A percentile compares a stretch with the other conserved stretches of the same genome.
Conservation (phyloP, 2,888 invertebrate species). For the Meganola albula region DNA sequence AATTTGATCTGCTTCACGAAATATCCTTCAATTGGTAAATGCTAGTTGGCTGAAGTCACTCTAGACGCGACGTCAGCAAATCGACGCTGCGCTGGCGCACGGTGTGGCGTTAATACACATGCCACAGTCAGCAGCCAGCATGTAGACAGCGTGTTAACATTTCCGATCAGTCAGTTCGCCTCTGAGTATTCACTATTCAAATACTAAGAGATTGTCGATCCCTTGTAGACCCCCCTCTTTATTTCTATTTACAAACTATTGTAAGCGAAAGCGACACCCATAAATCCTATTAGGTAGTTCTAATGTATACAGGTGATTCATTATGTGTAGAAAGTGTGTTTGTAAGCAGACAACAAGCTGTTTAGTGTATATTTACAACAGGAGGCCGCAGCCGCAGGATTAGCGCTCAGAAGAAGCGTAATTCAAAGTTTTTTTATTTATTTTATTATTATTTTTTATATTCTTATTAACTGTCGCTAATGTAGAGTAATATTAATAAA, state of each 20-base stretch:
- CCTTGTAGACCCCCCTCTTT: constrained; percentile 30
- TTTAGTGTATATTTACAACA: constrained; percentile 59
- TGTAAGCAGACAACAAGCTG: constrained; percentile 59
- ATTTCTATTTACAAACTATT: constrained; percentile 37
- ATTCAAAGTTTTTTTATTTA: constrained; percentile 45
- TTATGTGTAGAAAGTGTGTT: constrained; percentile 63
- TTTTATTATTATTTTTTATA: constrained; percentile 32
- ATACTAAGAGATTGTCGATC: too few relatives aligned
- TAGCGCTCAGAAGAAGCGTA: constrained; percentile 54
- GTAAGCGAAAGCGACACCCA: constrained; percentile 41
- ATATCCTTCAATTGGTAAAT: constrained; percentile 20
- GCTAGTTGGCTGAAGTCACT: constrained; percentile 19
- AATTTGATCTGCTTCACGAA: constrained; percentile 16
- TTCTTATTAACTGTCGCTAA: constrained; percentile 38
- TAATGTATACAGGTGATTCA: constrained; percentile 52
- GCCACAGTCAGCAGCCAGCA: constrained; percentile 9
- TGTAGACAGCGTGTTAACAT: too few relatives aligned
- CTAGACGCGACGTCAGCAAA: constrained; percentile 24
- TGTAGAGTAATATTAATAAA: constrained; percentile 36
- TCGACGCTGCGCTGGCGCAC: too few relatives aligned
- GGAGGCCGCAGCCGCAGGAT: constrained; percentile 39
- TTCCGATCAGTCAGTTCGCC: constrained; percentile 6
- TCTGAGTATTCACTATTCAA: too few relatives aligned
- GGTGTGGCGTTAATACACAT: background rate
- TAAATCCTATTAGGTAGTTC: constrained; percentile 43